Conservation (phyloP, 2,888 invertebrate species). For the Rhamphomyia laevipes region DNA sequence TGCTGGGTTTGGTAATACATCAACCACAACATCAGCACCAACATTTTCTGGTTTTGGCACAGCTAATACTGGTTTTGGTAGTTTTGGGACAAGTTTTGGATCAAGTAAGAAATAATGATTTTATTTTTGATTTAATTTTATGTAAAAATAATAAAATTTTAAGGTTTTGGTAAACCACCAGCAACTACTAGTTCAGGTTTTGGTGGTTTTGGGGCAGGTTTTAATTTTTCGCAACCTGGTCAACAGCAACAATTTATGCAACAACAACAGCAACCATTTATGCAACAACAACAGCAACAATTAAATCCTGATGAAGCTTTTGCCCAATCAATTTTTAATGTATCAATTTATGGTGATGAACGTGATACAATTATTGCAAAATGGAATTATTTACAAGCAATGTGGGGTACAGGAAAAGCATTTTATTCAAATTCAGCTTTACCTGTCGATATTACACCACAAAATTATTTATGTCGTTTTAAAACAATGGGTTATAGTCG, state of each 20-base stretch:
- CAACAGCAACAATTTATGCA: conserved; percentile 19
- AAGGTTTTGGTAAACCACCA: conserved; percentile 34
- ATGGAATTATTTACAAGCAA: conserved; percentile 83
- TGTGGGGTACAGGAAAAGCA: conserved; percentile 50
- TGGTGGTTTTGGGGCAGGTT: conserved; percentile 40
- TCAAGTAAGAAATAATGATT: conserved; percentile 16
- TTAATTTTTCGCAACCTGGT: conserved; percentile 33
- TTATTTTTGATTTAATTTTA: not conserved
- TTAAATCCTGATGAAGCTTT: conserved; percentile 56
- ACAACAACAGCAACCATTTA: conserved; percentile 34
- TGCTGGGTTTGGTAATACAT: conserved; percentile 28
- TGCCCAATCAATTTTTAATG: conserved; percentile 62
- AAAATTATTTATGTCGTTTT: conserved; percentile 86
- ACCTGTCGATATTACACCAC: conserved; percentile 71
- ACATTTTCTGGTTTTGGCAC: conserved; percentile 38
- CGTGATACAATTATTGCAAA: conserved; percentile 84
- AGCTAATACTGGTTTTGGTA: conserved; percentile 28
- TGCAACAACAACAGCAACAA: conserved; percentile 42
- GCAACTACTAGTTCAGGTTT: conserved; percentile 36
- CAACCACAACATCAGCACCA: conserved; percentile 30
- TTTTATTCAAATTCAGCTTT: conserved; percentile 62
- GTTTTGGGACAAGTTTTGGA: conserved; percentile 35
- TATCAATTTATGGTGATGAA: conserved; percentile 86
- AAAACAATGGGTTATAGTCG: conserved; percentile 91
- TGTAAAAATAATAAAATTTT: not conserved